These are phyloP conservation scores for Pica pica DNA, from an alignment of 2,113 vertebrate species.

Conservation along the genomic window DNA sequence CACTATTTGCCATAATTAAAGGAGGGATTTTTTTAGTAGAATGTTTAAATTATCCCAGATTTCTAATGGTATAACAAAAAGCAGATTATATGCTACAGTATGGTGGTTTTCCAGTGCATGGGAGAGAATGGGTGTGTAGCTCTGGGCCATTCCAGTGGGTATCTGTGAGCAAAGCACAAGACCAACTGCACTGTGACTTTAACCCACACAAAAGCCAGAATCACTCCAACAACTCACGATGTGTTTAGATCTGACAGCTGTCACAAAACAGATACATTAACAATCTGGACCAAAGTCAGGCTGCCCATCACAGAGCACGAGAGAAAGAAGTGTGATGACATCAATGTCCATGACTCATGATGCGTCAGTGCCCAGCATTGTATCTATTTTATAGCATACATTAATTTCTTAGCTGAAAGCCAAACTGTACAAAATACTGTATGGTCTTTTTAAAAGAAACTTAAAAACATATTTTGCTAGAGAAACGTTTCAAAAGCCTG, in stretches of 20 bases:
- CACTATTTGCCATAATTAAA: background rate
- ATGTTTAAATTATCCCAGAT: background rate
- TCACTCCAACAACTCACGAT: background rate
- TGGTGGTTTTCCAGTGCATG: background rate
- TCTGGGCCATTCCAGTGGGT: background rate
- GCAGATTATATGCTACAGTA: background rate
- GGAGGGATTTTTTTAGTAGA: background rate
- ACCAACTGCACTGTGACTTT: background rate
- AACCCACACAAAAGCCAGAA: background rate
- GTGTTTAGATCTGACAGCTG: background rate
- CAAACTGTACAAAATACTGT: background rate
- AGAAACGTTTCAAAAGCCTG: slow-evolving; percentile 7
- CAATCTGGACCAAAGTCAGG: background rate
- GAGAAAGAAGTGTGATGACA: background rate
- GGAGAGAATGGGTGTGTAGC: background rate
- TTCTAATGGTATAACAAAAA: background rate
- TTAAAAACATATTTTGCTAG: background rate
- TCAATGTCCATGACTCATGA: background rate
- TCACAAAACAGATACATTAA: background rate
- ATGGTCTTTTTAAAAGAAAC: background rate
- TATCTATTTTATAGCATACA: background rate
- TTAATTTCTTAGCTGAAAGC: background rate
- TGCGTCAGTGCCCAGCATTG: background rate
- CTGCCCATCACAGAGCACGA: background rate
- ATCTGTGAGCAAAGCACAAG: background rate